Percentiles rank a stretch among this genome's conserved stretches.
Conservation (phyloP, 37 sponge, comb jelly and placozoan species). For the Chondrilla cf. caribensis region DNA sequence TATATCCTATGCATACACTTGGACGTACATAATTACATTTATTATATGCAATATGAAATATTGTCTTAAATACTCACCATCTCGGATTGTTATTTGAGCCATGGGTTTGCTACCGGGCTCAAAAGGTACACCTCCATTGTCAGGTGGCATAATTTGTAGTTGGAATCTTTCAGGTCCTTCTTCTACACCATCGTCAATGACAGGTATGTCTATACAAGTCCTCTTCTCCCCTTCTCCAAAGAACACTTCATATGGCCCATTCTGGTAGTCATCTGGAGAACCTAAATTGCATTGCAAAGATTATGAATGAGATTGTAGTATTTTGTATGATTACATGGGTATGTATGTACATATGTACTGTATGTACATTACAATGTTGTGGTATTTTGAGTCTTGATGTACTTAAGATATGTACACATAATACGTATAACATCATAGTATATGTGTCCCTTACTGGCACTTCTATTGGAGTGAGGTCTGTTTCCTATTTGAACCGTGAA, state of each 20-base stretch:
- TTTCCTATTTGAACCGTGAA: neutral
- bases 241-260: neutral
- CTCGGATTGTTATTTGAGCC: neutral
- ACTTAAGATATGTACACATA: no score
- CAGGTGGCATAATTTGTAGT: neutral
- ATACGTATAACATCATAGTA: no score
- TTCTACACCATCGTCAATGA: slow-evolving; percentile 27
- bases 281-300: neutral
- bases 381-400: no score
- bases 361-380: no score
- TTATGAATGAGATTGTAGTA: no score
- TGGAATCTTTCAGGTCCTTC: slow-evolving; percentile 36
- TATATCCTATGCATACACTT: no score
- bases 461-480: neutral
- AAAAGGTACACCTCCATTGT: neutral
- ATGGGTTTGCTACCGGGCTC: neutral
- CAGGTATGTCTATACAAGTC: slow-evolving; percentile 33
- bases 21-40: no score
- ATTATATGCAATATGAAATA: no score
- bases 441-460: no score
- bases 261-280: slow-evolving; percentile 23
- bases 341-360: no score
- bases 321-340: no score
- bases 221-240: slow-evolving; percentile 21
- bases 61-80: no score